These are phyloP conservation scores for Cryptotis parvus DNA, from an alignment of 2,113 vertebrate genomes.

Conservation along the genomic window DNA sequence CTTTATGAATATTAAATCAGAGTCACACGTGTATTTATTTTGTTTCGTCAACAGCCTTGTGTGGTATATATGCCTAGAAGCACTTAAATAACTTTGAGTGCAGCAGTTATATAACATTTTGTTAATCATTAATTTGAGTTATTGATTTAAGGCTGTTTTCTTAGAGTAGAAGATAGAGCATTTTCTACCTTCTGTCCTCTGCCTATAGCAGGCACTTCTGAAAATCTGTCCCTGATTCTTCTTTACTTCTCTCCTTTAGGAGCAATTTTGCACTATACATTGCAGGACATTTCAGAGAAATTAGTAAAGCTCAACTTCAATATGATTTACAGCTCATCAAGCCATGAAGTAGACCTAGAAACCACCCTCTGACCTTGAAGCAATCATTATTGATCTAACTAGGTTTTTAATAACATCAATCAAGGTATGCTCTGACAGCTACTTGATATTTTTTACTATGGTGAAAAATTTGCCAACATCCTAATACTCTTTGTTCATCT, in stretches of 20 bases:
- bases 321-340: conserved; percentile 27
- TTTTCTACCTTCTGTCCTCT: background rate
- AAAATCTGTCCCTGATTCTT: background rate
- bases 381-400: conserved; percentile 69
- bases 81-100: too few relatives aligned
- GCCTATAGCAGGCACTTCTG: background rate
- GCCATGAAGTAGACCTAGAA: conserved; percentile 48
- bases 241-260: background rate
- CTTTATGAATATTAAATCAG: too few relatives aligned
- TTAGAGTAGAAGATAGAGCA: background rate
- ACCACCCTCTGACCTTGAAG: conserved; percentile 42
- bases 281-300: conserved; percentile 16
- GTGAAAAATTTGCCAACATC: conserved; percentile 50
- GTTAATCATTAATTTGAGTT: conserved; percentile 25
- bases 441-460: conserved; percentile 38
- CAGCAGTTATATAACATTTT: background rate
- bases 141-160: background rate
- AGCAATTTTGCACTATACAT: background rate
- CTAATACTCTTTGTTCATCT: conserved; percentile 54
- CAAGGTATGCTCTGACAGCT: conserved; percentile 37
- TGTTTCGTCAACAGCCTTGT: background rate
- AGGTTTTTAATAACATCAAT: conserved; percentile 64
- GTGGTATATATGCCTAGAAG: background rate
- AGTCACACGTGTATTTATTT: too few relatives aligned
- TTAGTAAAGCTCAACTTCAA: conserved; percentile 55